Percentiles rank a stretch among this genome's conserved stretches.
These are phyloP conservation scores for Theodoxus fluviatilis DNA, from an alignment of 2,888 invertebrate species.

Conservation along the genomic window DNA sequence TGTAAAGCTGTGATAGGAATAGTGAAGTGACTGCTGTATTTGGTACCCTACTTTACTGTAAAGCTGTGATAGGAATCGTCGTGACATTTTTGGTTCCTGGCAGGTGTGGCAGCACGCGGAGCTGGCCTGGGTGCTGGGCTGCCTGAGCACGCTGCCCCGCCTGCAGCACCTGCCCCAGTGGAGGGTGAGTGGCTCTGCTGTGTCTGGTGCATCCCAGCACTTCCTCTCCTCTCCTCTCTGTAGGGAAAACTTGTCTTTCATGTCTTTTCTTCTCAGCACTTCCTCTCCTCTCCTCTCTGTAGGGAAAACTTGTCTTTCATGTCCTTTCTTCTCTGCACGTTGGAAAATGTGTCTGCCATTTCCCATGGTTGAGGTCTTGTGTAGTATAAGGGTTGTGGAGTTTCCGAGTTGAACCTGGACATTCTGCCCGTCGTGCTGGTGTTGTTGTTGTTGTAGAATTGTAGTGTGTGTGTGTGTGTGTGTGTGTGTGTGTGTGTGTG, in stretches of 20 bases:
- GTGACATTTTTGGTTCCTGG: too few species aligned
- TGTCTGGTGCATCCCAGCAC: not conserved
- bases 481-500: constrained; percentile 7
- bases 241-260: too few species aligned
- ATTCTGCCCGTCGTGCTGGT: too few species aligned
- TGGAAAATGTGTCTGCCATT: too few species aligned
- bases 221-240: not conserved
- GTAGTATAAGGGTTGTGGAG: too few species aligned
- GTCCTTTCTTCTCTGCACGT: not conserved
- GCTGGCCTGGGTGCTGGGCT: constrained; percentile 86
- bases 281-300: not conserved
- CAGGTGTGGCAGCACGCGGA: constrained; percentile 83
- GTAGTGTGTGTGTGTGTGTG: not conserved
- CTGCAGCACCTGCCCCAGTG: constrained; percentile 83
- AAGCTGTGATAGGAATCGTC: too few species aligned
- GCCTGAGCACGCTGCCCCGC: constrained; percentile 77
- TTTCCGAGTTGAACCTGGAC: too few species aligned
- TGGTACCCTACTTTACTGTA: too few species aligned
- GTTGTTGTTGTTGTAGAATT: not conserved
- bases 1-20: too few species aligned
- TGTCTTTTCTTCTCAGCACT: not conserved
- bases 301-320: too few species aligned
- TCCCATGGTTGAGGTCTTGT: too few species aligned
- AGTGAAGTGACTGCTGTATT: too few species aligned
- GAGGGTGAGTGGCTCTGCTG: constrained; percentile 68